Percentiles rank a stretch among this genome's conserved stretches.
Conservation (phyloP, 92 coral and sea anemone species). For the Desmophyllum pertusum region DNA sequence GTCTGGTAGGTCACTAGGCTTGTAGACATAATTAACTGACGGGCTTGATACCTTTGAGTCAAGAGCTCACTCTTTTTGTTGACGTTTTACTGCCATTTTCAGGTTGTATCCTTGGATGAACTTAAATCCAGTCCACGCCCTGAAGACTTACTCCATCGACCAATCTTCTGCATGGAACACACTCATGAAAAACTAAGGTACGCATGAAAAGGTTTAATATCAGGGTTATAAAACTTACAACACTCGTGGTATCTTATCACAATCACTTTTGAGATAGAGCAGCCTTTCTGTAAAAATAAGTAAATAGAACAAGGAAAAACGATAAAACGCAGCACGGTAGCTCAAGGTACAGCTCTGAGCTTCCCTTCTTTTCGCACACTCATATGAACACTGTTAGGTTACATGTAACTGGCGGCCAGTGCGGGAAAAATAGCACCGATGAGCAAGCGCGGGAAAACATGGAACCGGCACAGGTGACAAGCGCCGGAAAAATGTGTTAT, state of each 20-base stretch:
- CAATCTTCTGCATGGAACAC: conserved; percentile 94
- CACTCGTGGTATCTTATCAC: too few species aligned
- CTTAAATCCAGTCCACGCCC: conserved; percentile 88
- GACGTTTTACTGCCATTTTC: background rate
- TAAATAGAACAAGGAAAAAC: background rate
- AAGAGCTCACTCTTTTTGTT: background rate
- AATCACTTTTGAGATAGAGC: too few species aligned
- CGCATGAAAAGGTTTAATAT: background rate
- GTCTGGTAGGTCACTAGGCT: too few species aligned
- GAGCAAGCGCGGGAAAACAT: background rate
- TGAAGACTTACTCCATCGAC: conserved; percentile 93
- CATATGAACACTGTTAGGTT: background rate
- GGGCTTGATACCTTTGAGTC: too few species aligned
- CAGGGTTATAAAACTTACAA: too few species aligned
- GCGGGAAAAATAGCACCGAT: background rate
- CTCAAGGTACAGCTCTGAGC: background rate
- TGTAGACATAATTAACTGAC: too few species aligned
- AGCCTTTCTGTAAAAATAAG: too few species aligned
- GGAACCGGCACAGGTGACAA: background rate
- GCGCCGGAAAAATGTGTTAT: background rate
- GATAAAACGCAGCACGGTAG: background rate
- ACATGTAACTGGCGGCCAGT: background rate
- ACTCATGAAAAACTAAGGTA: conserved; percentile 90
- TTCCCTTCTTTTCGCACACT: too few species aligned
- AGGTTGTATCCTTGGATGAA: conserved; percentile 96